These are phyloP conservation scores for Timandra comae DNA, from an alignment of 2,888 invertebrate species.

Conservation along the genomic window DNA sequence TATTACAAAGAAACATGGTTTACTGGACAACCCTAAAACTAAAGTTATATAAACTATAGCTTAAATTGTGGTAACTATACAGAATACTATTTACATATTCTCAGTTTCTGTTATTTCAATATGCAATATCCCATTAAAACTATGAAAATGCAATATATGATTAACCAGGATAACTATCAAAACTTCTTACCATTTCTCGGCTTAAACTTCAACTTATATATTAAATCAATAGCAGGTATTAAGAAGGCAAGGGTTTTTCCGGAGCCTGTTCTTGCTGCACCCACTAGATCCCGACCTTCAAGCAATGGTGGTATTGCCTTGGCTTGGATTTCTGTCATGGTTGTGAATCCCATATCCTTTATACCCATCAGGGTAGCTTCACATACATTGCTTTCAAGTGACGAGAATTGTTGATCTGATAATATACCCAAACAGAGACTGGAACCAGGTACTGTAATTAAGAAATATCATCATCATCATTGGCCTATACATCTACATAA, in stretches of 20 bases:
- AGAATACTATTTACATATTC: too few species aligned
- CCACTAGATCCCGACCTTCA: conserved; percentile 95
- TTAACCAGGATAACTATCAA: too few species aligned
- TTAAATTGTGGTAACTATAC: too few species aligned
- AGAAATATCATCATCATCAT: too few species aligned
- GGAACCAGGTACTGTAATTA: conserved; percentile 80
- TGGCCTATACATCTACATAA: too few species aligned
- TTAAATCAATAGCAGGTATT: conserved; percentile 95
- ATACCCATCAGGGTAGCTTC: conserved; percentile 90
- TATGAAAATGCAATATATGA: too few species aligned
- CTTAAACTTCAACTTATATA: conserved; percentile 93
- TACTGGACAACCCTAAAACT: too few species aligned
- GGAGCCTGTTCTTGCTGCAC: conserved; percentile 96
- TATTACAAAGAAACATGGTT: too few species aligned
- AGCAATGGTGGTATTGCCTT: conserved; percentile 91
- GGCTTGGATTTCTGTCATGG: conserved; percentile 97
- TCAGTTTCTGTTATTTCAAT: too few species aligned
- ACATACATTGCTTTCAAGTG: conserved; percentile 81
- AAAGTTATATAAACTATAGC: too few species aligned
- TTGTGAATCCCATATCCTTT: conserved; percentile 92
- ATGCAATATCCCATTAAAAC: too few species aligned
- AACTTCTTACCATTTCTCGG: conserved; percentile 92
- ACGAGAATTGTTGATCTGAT: conserved; percentile 77
- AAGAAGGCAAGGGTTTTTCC: conserved; percentile 98
- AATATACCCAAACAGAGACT: conserved; percentile 77